phyloP scores from a whole-genome alignment of 2,113 vertebrate species.

The Colinus virginianus region DNA sequence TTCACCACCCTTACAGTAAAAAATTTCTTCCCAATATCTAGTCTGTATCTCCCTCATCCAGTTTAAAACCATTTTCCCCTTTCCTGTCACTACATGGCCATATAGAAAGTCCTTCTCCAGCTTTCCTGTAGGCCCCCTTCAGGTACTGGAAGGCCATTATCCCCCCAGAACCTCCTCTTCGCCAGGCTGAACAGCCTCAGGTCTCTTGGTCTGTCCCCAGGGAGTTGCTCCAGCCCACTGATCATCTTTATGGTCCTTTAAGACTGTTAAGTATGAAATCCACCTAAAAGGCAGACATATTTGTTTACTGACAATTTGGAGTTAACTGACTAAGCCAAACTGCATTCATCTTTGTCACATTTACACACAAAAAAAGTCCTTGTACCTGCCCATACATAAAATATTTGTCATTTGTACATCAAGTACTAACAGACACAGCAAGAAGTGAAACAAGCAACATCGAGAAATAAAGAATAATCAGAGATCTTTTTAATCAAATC shows the following conservation, averaged over 20 bases:
- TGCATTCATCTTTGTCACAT: not conserved
- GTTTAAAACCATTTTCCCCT: too few relatives aligned
- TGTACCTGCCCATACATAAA: not conserved
- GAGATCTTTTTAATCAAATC: not conserved
- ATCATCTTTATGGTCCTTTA: not conserved
- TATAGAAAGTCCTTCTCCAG: too few relatives aligned
- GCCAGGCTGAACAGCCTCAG: too few relatives aligned
- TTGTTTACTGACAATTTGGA: not conserved
- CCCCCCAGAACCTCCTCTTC: too few relatives aligned
- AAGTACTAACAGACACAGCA: not conserved
- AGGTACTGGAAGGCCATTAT: too few relatives aligned
- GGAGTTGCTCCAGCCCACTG: too few relatives aligned
- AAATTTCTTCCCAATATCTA: too few relatives aligned
- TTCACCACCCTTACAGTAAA: too few relatives aligned
- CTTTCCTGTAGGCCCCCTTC: too few relatives aligned
- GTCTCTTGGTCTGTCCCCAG: too few relatives aligned
- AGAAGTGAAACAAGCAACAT: not conserved
- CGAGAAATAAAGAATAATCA: not conserved
- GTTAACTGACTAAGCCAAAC: not conserved
- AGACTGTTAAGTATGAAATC: not conserved
- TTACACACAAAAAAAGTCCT: not conserved
- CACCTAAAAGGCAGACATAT: not conserved
- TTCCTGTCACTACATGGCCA: too few relatives aligned
- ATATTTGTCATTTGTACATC: not conserved
- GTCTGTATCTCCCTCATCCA: too few relatives aligned